These are phyloP conservation scores for Mactra quadrangularis DNA, from an alignment of 1,140 invertebrate species.

Conservation along the genomic window DNA sequence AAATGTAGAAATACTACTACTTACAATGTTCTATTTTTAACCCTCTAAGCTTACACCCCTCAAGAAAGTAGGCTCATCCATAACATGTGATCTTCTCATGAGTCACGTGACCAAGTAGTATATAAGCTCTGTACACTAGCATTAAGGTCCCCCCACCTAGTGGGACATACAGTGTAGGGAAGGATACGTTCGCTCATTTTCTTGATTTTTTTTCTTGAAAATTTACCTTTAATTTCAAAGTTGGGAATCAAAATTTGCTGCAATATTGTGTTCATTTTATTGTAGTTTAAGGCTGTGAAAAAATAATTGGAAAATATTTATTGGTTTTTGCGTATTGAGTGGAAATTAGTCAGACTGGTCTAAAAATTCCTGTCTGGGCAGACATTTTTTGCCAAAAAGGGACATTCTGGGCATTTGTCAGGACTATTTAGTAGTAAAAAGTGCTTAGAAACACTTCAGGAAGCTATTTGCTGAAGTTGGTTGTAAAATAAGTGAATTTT, in stretches of 20 bases:
- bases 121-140: conserved; percentile 37
- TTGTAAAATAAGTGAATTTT: conserved; percentile 2
- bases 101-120: conserved; percentile 42
- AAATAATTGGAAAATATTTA: conserved; percentile 1
- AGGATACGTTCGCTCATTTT: background rate
- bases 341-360: background rate
- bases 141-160: conserved; percentile 56
- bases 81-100: conserved; percentile 8
- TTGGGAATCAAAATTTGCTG: conserved; percentile 6
- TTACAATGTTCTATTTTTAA: background rate
- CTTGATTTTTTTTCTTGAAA: conserved; percentile 16
- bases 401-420: background rate
- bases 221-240: conserved; percentile 21
- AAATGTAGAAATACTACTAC: too few species aligned
- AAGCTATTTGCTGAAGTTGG: conserved; percentile 6
- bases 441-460: too few species aligned
- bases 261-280: conserved; percentile 22
- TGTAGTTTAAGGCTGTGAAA: conserved; percentile 15
- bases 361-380: conserved; percentile 9
- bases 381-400: background rate
- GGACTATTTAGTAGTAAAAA: background rate
- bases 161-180: conserved; percentile 36
- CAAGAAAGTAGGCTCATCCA: conserved; percentile 13
- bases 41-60: conserved; percentile 9
- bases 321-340: conserved; percentile 15